These are phyloP conservation scores for Pristionchus exspectatus DNA, from an alignment of 2,888 invertebrate genomes.

Conservation along the genomic window DNA sequence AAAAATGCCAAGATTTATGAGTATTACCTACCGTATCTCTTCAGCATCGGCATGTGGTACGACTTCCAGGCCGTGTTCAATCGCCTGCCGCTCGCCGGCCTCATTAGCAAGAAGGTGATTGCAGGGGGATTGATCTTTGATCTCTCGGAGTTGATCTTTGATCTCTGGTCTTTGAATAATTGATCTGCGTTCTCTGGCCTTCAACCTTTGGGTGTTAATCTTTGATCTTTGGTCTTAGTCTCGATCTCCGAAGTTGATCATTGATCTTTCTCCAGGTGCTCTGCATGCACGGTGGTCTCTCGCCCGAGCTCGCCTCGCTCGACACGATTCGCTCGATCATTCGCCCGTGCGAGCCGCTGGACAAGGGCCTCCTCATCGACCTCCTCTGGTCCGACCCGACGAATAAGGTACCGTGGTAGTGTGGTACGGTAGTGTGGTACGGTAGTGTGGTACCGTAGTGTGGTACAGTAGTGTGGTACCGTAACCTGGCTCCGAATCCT, in stretches of 20 bases:
- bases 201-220: not conserved
- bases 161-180: not conserved
- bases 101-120: constrained; percentile 68
- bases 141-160: constrained; percentile 1
- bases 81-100: constrained; percentile 72
- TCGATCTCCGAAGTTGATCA: not conserved
- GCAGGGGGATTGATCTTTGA: not conserved
- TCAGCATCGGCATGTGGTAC: constrained; percentile 73
- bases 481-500: too few species aligned
- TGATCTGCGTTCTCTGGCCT: not conserved
- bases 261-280: constrained; percentile 60
- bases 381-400: constrained; percentile 75
- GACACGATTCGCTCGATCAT: constrained; percentile 68
- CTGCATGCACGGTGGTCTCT: constrained; percentile 75
- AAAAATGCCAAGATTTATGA: too few species aligned
- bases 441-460: not conserved
- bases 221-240: constrained; percentile 25
- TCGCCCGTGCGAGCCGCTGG: constrained; percentile 72
- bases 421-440: constrained; percentile 49
- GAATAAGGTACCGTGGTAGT: constrained; percentile 62
- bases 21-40: not conserved
- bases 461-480: constrained; percentile 52
- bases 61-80: constrained; percentile 74
- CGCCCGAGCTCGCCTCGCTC: constrained; percentile 68
- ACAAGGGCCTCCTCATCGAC: constrained; percentile 71